Evolutionary conservation across 2,888 invertebrate genomes (phyloP), one percentile per base, ranked within the genome.

Genomic region (Selenia dentaria): DNA sequence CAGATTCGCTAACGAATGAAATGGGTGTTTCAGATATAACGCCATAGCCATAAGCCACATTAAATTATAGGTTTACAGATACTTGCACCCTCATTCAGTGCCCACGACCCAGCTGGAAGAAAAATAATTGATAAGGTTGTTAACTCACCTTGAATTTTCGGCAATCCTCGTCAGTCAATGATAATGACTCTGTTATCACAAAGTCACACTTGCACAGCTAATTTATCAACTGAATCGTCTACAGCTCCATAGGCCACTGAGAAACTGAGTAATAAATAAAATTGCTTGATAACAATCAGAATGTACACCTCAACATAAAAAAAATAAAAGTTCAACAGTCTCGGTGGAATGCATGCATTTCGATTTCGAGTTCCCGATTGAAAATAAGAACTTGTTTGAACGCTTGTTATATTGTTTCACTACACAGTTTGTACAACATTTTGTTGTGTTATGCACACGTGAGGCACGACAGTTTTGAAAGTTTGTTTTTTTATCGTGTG

Each of bases 331-430:
- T 90, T 90, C 89, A 90, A 88, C 77, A 90, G 81, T 81, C 89
- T 83, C 75, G 53, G 50, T 74, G 89, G 89, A 88, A 90, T 90
- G 89, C 83, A 75, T 83, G 82, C 84, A 85, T 87, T 87, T 86
- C 78, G 78, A 83, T 73, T 73, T 66, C 71, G 40, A 35, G 40
- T 40, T 65, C 70, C 65, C 63, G 62, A 61, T 68, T 60, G 56
- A 54, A 42, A 62, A 59, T 62, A 51, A 54, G 38, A 32, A 42
- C 25, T 35, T 57, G 47, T 40, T 51, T 52, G 29, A 38, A 40
- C 41, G 24, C 28, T 41, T 36, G 36, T 41, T 57, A 49, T 44
- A 36, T 47, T 28, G 42, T 46, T 51, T 48, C 81, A 83, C 79
- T 72, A 64, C 76, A 81, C 76, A 67, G 64, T 72, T 67, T 35